A percentile compares a stretch with the other conserved stretches of the same genome.
Conservation (phyloP, 2,888 invertebrate genomes). For the Tuta absoluta region DNA sequence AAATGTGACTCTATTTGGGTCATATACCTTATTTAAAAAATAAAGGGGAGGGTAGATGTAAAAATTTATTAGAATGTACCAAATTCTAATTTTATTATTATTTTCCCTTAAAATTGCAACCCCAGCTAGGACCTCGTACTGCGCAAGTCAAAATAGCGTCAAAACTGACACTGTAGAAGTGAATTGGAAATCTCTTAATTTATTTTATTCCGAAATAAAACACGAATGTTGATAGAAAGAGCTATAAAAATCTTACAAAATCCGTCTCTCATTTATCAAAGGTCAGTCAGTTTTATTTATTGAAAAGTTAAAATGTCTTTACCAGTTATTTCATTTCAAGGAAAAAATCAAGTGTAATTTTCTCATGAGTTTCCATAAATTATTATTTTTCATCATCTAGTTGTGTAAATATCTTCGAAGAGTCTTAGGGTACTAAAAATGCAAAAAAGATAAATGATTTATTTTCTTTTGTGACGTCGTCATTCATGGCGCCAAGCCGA, state of each 20-base stretch:
- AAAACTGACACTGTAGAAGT: constrained; percentile 36
- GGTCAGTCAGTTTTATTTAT: background rate
- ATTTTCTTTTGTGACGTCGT: constrained; percentile 29
- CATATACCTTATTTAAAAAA: background rate
- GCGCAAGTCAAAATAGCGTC: constrained; percentile 59
- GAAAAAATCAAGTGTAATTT: too few species aligned
- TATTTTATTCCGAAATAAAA: constrained; percentile 5
- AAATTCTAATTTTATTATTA: constrained; percentile 7
- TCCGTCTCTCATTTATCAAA: background rate
- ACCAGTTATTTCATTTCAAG: too few species aligned
- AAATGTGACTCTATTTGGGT: too few species aligned
- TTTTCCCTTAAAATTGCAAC: constrained; percentile 39
- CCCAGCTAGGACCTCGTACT: constrained; percentile 37
- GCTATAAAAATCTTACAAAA: constrained; percentile 23
- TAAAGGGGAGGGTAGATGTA: background rate
- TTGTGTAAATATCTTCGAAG: too few species aligned
- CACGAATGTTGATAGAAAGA: constrained; percentile 30
- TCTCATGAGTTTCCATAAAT: too few species aligned
- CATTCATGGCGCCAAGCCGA: constrained; percentile 17
- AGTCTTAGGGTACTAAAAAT: too few species aligned
- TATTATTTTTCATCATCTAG: too few species aligned
- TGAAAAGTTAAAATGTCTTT: background rate
- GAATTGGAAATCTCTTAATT: constrained; percentile 18
- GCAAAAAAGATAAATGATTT: background rate
- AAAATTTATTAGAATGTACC: too few species aligned